Base-by-base conservation (phyloP, 2,888 invertebrate species). In the Lypha dubia region DNA sequence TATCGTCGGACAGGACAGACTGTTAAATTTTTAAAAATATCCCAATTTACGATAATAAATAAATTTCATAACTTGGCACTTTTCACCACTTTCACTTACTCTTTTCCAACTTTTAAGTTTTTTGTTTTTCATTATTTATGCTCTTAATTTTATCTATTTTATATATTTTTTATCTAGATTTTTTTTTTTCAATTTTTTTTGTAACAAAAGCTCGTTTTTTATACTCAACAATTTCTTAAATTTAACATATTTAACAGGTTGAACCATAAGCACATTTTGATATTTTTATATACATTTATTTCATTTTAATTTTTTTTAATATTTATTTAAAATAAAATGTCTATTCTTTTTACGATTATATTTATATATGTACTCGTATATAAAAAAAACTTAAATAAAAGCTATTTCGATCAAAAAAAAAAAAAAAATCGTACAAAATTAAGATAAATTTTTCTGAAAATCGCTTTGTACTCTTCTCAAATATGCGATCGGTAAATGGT, bases 401-500 rank as follows among this genome's bases (percentile, higher is more conserved):
- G 35, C 24, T 24, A 35, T 63, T 63, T 1, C 17, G n/a, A 15
- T 46, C 35, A 5, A 51, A 75, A 60, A 70, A 73, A 51, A 75
- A 60, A 70, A 73, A 51, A 62, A 32, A 46, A 63, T 51, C 17
- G 22, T 71, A 77, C 7, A 41, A 73, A 79, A 77, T 51, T 38
- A 28, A 56, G 44, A 70, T 41, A 79, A 53, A 60, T 58, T 65
- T 65, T 60, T 22, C 22, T 74, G 22, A 74, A 74, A 79, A 81
- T 74, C 77, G 79, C 63, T 87, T 91, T 90, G 89, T 90, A 90
- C 89, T 91, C 88, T 91, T 91, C 88, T 91, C 91, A 91, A 88
- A 91, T 91, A 88, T 82, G 81, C 56, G 81, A 82, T 44, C 91
- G 91, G 88, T 92, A 92, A 87, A 92, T 92, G 88, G 92, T 92